Evolutionary conservation across 1,140 invertebrate species (phyloP).

Genomic region (Mycetomoellerius zeteki): DNA sequence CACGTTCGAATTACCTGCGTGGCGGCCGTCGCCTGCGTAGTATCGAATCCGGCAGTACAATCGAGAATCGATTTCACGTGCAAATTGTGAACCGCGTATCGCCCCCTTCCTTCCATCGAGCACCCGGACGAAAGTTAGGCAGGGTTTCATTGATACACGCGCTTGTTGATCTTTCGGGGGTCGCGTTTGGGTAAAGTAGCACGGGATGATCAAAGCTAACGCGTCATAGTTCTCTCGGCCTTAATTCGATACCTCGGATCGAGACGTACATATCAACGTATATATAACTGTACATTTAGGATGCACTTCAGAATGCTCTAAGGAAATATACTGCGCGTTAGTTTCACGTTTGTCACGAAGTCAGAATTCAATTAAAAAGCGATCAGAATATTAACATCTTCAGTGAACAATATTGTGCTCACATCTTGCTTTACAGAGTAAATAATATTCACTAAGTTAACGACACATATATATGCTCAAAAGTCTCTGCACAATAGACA

Average conservation of each 20-base stretch:
- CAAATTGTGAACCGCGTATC: conserved; percentile 56
- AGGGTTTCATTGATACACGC: conserved; percentile 42
- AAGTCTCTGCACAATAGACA: neutral
- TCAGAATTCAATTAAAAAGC: neutral
- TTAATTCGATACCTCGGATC: conserved; percentile 50
- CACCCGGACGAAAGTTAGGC: conserved; percentile 39
- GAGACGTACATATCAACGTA: conserved; percentile 11
- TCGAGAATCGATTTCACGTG: conserved; percentile 78
- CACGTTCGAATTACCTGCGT: conserved; percentile 80
- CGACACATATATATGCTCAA: neutral
- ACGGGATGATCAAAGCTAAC: conserved; percentile 52
- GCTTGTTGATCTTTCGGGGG: conserved; percentile 58
- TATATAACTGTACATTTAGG: conserved; percentile 5
- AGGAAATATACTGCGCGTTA: neutral
- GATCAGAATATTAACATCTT: neutral
- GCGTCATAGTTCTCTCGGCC: conserved; percentile 6
- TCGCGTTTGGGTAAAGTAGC: conserved; percentile 32
- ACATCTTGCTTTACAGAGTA: neutral
- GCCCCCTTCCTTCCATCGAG: conserved; percentile 19
- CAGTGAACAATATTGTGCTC: neutral
- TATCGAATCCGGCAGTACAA: conserved; percentile 68
- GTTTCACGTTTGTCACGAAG: neutral
- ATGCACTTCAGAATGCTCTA: neutral
- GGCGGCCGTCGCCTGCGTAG: conserved; percentile 73
- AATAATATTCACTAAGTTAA: conserved; percentile 8